Evolutionary conservation across 2,797 vertebrate genomes (phyloP), one percentile per base, ranked within the genome.

Genomic region (Cetoscarus ocellatus): DNA sequence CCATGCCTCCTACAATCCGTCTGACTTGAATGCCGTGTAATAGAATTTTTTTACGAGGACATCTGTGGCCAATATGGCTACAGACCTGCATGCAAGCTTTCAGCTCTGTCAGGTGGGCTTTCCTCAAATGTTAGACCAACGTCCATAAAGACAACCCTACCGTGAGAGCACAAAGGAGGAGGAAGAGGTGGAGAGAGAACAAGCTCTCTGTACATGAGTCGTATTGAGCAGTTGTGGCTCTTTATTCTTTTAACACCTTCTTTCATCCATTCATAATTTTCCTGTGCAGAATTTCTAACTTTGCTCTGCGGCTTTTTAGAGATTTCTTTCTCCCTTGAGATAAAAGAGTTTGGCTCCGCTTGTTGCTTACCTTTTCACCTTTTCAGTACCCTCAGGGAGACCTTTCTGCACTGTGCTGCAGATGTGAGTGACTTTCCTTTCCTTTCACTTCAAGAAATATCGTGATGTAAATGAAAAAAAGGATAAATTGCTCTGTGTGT

Each of bases 41-140:
- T 70, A 79, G 75, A 80, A 85, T 82, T 47, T 77, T 85, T 27
- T 27, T 4, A 27, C 27, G 80, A 71, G 61, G 3, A 59, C 40
- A 70, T 58, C 78, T 74, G 86, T 17, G 78, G 82, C 70, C 82
- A 81, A 84, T 57, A 83, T 84, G 81, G 85, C 86, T 44, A 13
- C 75, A 73, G 57, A n/a, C 77, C 64, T 27, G 50, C 27, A 18
- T 10, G 65, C 17, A 42, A 61, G 70, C 84, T 80, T 82, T 85
- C 81, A 80, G 75, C 8, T 51, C 19, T 43, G 79, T 72, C 85
- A 83, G 78, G 75, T 76, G 84, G 57, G 58, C 50, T 70, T 59
- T 59, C 39, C 79, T 64, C 56, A 55, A 40, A 75, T 70, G 61
- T 79, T 75, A 74, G 69, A 64, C 71, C 86, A 59, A 67, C 66